Evolutionary conservation across 2,113 vertebrate species (phyloP), one percentile per base, ranked within the genome.

Genomic region (Asarcornis scutulata): DNA sequence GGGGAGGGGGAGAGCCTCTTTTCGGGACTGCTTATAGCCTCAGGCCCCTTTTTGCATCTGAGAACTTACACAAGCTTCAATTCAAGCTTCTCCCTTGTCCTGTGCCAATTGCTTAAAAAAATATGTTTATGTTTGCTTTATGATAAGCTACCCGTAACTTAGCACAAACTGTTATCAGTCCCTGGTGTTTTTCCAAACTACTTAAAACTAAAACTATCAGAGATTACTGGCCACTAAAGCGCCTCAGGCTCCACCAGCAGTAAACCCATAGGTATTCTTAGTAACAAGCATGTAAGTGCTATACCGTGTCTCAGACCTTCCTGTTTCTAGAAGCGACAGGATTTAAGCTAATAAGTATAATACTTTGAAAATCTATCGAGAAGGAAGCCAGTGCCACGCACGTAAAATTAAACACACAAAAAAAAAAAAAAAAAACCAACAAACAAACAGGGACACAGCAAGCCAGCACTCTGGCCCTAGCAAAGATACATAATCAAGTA

Each of bases 151-250:
- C 22, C 75, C n/a, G 6, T 60, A 71, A 46, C 26, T 82, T 40
- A 63, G 46, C 15, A 86, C 56, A 72, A 87, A 66, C 25, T 75
- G 46, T 21, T 81, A 94, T 5, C 18, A 52, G 34, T 17, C 58
- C 74, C 55, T 56, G 8, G 90, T 64, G 50, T 42, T 92, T 84
- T 79, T 87, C 73, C 77, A 79, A 92, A 79, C 77, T 56, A 78
- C 86, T 86, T 86, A 74, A 60, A 94, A 93, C 63, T 66, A 89
- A 82, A 94, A 69, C 73, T 91, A 78, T 42, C 77, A 48, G 53
- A 85, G 86, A 93, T 91, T 93, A 94, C 58, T 7, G 74, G 50
- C 48, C 68, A 68, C 76, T 93, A 86, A 93, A 96, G 80, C 6
- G 0, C 76, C 68, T 94, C 88, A 75, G 56, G 71, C 76, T 93